Conservation (phyloP, 1,140 invertebrate species). For the Galendromus occidentalis region DNA sequence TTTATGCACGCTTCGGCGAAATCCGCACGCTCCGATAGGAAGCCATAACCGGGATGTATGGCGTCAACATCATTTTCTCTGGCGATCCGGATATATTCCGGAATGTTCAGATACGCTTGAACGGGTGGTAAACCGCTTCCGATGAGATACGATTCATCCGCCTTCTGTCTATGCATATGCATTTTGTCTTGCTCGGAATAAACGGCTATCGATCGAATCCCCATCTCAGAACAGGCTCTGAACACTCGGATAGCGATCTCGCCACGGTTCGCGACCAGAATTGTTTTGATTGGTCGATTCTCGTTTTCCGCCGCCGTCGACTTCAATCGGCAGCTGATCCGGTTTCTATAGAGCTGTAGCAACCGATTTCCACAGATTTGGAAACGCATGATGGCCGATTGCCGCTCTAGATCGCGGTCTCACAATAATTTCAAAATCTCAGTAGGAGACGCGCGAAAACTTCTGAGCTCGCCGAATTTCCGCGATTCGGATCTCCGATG, state of each 20-base stretch:
- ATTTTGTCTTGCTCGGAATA: conserved; percentile 19
- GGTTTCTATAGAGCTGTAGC: no score
- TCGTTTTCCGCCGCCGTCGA: no score
- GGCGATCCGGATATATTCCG: conserved; percentile 19
- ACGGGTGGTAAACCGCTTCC: conserved; percentile 8
- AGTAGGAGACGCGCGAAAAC: no score
- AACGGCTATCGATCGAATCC: conserved; percentile 22
- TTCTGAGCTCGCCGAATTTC: no score
- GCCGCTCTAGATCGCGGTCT: no score
- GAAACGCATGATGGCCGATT: no score
- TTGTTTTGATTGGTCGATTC: conserved; percentile 20
- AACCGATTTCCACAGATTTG: no score
- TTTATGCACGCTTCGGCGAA: conserved; percentile 53
- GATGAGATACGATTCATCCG: conserved; percentile 15
- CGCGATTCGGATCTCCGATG: no score
- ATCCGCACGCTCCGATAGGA: conserved; percentile 19
- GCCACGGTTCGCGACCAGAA: conserved; percentile 30
- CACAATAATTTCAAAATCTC: no score
- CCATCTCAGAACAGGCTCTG: conserved; percentile 20
- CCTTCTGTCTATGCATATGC: conserved; percentile 16
- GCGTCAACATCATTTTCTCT: conserved; percentile 25
- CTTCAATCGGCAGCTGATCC: no score
- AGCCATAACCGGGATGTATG: conserved; percentile 31
- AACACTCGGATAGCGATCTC: conserved; percentile 24
- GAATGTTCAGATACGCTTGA: conserved; percentile 21